These are phyloP conservation scores for Rhegmatorhina hoffmannsi DNA, from an alignment of 2,113 vertebrate genomes.

Conservation along the genomic window DNA sequence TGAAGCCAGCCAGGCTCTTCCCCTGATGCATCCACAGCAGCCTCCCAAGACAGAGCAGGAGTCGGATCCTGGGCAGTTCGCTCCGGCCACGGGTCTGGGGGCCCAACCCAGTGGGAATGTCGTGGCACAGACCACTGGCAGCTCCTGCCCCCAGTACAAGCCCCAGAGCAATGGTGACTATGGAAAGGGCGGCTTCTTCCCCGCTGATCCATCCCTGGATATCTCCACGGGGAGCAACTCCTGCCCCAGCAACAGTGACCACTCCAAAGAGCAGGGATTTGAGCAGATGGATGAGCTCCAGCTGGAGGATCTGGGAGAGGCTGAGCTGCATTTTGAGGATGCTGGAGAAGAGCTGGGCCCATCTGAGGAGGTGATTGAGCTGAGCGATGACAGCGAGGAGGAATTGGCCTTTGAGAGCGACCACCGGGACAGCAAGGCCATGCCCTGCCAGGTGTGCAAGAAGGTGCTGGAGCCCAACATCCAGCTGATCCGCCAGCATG, in stretches of 20 bases:
- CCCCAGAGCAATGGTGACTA: constrained; percentile 80
- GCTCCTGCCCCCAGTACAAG: constrained; percentile 76
- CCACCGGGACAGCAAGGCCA: constrained; percentile 72
- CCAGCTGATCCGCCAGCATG: constrained; percentile 84
- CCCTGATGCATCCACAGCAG: constrained; percentile 56
- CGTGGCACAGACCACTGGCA: not conserved
- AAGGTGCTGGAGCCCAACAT: constrained; percentile 85
- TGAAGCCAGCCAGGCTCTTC: constrained; percentile 60
- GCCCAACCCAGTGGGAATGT: constrained; percentile 52
- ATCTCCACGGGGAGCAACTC: constrained; percentile 73
- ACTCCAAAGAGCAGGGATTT: constrained; percentile 74
- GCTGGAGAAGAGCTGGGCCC: constrained; percentile 80
- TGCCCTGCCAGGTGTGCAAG: constrained; percentile 87
- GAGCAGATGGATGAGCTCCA: constrained; percentile 80
- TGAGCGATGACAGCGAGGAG: constrained; percentile 93
- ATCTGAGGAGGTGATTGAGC: constrained; percentile 88
- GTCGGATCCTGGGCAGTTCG: constrained; percentile 62
- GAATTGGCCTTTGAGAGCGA: constrained; percentile 87
- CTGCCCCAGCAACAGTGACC: constrained; percentile 76
- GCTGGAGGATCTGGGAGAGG: constrained; percentile 79
- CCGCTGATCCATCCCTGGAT: constrained; percentile 69
- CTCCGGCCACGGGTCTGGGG: constrained; percentile 39
- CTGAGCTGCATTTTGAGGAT: constrained; percentile 73
- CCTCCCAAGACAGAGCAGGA: constrained; percentile 86
- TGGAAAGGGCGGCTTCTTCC: constrained; percentile 75